Evolutionary conservation across 2,888 invertebrate species (phyloP), one percentile per base, ranked within the genome.

Genomic region (Bibio marci): DNA sequence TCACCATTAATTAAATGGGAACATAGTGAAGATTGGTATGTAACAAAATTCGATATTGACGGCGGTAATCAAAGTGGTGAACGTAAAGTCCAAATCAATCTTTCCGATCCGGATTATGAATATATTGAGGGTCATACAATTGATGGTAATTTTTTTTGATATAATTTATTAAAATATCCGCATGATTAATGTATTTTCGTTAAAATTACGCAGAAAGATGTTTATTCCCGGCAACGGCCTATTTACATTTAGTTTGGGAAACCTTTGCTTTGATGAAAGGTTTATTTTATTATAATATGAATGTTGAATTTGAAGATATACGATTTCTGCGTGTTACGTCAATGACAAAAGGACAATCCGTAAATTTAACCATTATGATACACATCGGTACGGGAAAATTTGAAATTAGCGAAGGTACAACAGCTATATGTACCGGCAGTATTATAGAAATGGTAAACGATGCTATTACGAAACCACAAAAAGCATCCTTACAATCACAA

Each of bases 1-100:
- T 71, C 85, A 1, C 79, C 86, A 4, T 63, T 81, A 3, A 71
- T 94, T n/a, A 73, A 73, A 46, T 94, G 92, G 91, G 82, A 92
- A 48, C 91, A 94, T 51, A 68, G 71, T 14, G 73, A 76, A 43
- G 73, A 78, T 43, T 82, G 81, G 79, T 76, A 71, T 48, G 76
- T 80, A 2, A 73, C 76, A 1, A 69, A 71, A 33, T 80, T 75
- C 53, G 71, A 69, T 46, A 70, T 72, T 31, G 72, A 75, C 54
- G 73, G 74, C 50, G 75, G 73, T 49, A 71, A 73, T 50, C 70
- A 70, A 41, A 73, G 74, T 26, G 76, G 79, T 1, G 80, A 80
- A 48, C 64, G 76, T 34, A 61, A 65, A 0, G 66, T 78, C 15
- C 56, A 67, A 17, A 63, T 81, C 48, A 66, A 70, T 15, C 61